Evolutionary conservation across 1,140 invertebrate genomes (phyloP), one percentile per base, ranked within the genome.

Genomic region (Neodiprion fabricii): DNA sequence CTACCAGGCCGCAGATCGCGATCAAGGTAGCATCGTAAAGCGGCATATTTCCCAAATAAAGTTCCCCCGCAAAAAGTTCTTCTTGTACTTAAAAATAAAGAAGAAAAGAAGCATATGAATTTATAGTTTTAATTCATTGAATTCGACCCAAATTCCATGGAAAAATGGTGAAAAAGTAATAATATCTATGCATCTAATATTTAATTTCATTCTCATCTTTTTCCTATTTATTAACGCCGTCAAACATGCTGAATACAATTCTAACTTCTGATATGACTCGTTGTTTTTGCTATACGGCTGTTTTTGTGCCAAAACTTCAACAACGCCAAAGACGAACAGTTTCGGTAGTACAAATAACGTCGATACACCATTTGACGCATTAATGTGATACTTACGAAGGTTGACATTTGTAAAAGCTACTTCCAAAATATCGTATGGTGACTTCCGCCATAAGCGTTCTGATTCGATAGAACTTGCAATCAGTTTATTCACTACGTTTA

Each of bases 11-110:
- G 70, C 82, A 85, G 65, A 82, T 74, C 23, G 76, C 67, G 10
- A 84, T 65, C 9, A 86, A 76, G 10, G 82, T 85, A 7, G 79
- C 79, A 67, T 87, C 83, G 40, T 88, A 88, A 48, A 87, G 67
- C 10, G 75, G 72, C 17, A 11, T 77, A 7, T 70, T 74, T 50
- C 47, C 47, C 11, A 81, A n/a, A 68, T 72, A 72, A 9, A 84
- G 53, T 78, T 80, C 70, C 50, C 76, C 83, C 4, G 48, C n/a
- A 7, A 68, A 81, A 66, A 84, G 78, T 68, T 83, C 79, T 66
- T 78, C 77, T 53, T 72, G 73, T 14, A 77, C 81, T 83, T 21
- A 65, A 48, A 28, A 74, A 48, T 61, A 12, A 11, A 50, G 61
- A 72, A 72, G 71, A 21, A 70, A 70, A 9, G 23, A 47, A 77